Base-by-base conservation (phyloP, 2,113 vertebrate genomes). In the Dolichotis patagonum region DNA sequence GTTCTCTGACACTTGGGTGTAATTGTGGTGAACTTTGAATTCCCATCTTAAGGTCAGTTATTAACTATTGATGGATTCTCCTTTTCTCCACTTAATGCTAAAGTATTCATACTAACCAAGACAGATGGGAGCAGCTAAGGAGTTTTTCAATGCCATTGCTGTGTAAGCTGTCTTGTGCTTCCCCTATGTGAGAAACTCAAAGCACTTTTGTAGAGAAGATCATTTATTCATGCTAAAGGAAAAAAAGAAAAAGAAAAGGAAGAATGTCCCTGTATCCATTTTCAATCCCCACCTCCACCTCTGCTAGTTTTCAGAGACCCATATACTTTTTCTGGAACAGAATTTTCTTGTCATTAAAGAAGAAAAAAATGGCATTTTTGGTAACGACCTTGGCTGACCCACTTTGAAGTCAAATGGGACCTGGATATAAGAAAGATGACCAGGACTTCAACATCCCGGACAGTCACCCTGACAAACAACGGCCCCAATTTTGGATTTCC, bases 21-120 rank as follows among this genome's bases (percentile, higher is more conserved):
- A 98, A 99, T 99, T 98, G 98, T 98, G 89, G 98, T 98, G 98
- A 99, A 99, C 98, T 99, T 98, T 98, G 98, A 98, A 98, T 99
- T 98, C 98, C 98, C 98, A 98, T 98, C 98, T 99, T 99, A 98
- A 99, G 99, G 98, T 99, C 98, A 99, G 98, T 98, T 99, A 98
- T 98, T 98, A 99, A 98, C 98, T 98, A 98, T 98, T 99, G 98
- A 99, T 99, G 98, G 98, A 99, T 99, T 98, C 98, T 98, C 97
- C 98, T 98, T 98, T 98, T 98, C 98, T 97, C 98, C 98, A 98
- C 98, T 99, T 98, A 99, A 99, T 98, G 98, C 98, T 98, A 98
- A 98, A 98, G 98, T 98, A 98, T 98, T 99, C 98, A 97, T 98
- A 97, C 98, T 99, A 99, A 99, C 98, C 98, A 99, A 99, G 99